phyloP scores from a whole-genome alignment of 92 coral and sea anemone species.

The Pocillopora meandrina region DNA sequence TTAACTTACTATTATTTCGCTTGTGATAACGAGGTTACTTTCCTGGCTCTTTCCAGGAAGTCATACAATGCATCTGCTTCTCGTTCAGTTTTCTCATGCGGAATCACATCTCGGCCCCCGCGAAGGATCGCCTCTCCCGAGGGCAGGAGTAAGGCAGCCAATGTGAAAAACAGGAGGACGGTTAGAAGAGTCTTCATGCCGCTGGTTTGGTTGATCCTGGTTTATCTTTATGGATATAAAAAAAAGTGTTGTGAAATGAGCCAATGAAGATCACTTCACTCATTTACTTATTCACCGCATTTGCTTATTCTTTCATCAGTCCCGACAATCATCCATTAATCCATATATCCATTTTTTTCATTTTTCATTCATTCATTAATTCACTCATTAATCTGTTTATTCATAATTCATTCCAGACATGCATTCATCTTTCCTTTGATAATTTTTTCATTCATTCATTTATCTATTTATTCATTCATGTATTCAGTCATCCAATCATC shows the following conservation, averaged over 20 bases:
- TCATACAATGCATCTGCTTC: conserved; percentile 4
- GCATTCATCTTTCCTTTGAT: too few relatives aligned
- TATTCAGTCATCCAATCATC: too few relatives aligned
- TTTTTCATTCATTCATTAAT: background rate
- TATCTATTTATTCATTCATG: too few relatives aligned
- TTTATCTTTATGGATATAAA: background rate
- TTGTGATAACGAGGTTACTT: conserved; percentile 11
- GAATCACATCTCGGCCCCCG: conserved; percentile 27
- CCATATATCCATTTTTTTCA: background rate
- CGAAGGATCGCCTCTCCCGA: conserved; percentile 18
- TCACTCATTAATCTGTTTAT: background rate
- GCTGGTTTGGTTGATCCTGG: background rate
- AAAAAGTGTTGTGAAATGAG: background rate
- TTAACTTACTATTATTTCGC: conserved; percentile 10
- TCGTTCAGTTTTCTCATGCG: background rate
- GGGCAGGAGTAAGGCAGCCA: background rate
- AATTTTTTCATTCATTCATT: too few relatives aligned
- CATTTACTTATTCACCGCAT: background rate
- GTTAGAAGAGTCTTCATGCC: background rate
- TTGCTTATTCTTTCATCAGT: background rate
- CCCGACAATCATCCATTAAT: background rate
- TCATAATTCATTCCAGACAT: too few relatives aligned
- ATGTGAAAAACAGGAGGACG: background rate
- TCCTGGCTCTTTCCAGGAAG: background rate
- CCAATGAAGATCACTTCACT: background rate